Conservation (phyloP, 2,113 vertebrate species). For the Muntiacus muntjak region DNA sequence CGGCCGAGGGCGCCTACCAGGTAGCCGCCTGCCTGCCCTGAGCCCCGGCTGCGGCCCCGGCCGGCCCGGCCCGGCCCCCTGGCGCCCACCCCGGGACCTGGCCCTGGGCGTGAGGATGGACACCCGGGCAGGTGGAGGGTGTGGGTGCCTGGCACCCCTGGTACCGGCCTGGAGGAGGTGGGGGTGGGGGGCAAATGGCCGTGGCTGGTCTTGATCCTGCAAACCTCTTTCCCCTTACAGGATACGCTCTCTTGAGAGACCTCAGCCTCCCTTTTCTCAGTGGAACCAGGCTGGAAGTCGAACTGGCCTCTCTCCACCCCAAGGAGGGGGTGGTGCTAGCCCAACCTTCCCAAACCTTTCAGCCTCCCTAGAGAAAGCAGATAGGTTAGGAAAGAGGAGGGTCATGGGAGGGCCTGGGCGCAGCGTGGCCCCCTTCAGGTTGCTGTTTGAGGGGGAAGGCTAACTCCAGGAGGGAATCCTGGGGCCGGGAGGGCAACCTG, state of each 20-base stretch:
- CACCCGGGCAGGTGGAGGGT: background rate
- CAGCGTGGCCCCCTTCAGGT: background rate
- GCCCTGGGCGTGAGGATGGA: background rate
- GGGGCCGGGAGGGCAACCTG: background rate
- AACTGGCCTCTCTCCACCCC: background rate
- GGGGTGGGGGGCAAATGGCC: background rate
- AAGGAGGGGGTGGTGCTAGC: background rate
- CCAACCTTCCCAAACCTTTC: background rate
- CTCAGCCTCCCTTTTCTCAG: background rate
- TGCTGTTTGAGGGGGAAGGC: background rate
- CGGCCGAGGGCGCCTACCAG: constrained; percentile 88
- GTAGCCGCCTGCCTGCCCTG: constrained; percentile 91
- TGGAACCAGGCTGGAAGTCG: background rate
- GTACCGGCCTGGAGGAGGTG: background rate
- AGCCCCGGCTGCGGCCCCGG: background rate
- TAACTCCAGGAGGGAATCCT: background rate
- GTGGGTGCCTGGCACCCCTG: background rate
- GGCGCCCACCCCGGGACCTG: background rate
- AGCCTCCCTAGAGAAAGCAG: constrained; percentile 8
- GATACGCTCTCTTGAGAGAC: constrained; percentile 2
- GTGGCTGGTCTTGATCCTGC: background rate
- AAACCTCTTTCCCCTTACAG: background rate
- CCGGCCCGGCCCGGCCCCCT: background rate
- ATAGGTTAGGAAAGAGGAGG: background rate
- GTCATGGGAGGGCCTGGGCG: background rate